These are phyloP conservation scores for Leucoptera coffeella DNA, from an alignment of 2,888 invertebrate genomes.

Conservation along the genomic window DNA sequence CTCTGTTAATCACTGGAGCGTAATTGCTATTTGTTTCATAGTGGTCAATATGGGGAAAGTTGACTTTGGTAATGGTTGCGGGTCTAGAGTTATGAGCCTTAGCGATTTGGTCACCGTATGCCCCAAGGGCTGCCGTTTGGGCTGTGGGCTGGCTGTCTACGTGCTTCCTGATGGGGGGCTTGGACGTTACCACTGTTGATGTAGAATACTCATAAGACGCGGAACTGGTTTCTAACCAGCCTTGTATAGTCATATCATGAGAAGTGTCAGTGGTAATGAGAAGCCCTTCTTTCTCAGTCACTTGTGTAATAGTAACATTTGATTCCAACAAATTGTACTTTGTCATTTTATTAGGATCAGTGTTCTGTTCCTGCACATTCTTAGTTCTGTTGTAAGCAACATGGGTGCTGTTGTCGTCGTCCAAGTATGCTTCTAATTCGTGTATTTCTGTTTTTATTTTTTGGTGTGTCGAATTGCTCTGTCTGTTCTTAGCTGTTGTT, in stretches of 20 bases:
- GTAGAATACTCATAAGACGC: slow-evolving; percentile 13
- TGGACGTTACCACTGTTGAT: slow-evolving; percentile 17
- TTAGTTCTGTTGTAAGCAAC: slow-evolving; percentile 38
- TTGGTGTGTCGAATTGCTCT: slow-evolving; percentile 25
- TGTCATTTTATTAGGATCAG: slow-evolving; percentile 24
- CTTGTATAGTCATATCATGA: slow-evolving; percentile 35
- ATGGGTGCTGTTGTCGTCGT: slow-evolving; percentile 32
- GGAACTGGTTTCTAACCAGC: slow-evolving; percentile 34
- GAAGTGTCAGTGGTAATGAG: slow-evolving; percentile 38
- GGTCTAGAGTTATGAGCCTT: slow-evolving; percentile 25
- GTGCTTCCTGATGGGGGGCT: slow-evolving; percentile 23
- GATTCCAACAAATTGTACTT: slow-evolving; percentile 41
- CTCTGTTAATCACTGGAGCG: slow-evolving; percentile 29
- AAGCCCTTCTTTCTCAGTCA: slow-evolving; percentile 35
- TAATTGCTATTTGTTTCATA: slow-evolving; percentile 22
- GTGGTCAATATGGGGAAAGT: slow-evolving; percentile 27
- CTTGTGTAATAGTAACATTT: slow-evolving; percentile 33
- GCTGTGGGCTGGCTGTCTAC: slow-evolving; percentile 39
- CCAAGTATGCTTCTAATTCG: slow-evolving; percentile 31
- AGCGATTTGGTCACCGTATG: slow-evolving; percentile 36
- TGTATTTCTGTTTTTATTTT: slow-evolving; percentile 39
- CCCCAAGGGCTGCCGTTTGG: slow-evolving; percentile 57
- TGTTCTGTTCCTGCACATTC: slow-evolving; percentile 34
- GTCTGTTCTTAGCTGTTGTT: slow-evolving; percentile 13
- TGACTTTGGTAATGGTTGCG: slow-evolving; percentile 39